phyloP scores from a whole-genome alignment of 2,888 invertebrate species.

The Zygogramma bicolorata region DNA sequence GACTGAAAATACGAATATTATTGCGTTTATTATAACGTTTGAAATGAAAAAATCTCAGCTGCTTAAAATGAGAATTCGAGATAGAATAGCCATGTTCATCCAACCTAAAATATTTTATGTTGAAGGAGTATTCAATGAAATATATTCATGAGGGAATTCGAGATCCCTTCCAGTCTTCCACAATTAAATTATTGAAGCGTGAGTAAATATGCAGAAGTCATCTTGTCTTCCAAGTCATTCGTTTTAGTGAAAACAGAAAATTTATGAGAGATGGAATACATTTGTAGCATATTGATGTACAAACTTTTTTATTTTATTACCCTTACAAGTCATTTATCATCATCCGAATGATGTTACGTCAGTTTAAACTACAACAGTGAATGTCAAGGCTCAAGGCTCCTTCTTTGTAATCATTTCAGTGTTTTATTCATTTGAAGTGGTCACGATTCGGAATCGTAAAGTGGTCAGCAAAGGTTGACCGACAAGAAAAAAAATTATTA shows the following conservation, averaged over 20 bases:
- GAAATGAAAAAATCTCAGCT: no score
- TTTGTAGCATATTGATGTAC: background rate
- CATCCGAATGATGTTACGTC: background rate
- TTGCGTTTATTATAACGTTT: no score
- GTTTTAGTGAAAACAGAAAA: conserved; percentile 51
- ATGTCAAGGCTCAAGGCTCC: no score
- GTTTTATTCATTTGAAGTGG: no score
- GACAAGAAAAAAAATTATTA: no score
- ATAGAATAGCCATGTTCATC: background rate
- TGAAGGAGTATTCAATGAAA: background rate
- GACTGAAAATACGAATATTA: no score
- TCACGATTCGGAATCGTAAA: no score
- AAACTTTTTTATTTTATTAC: background rate
- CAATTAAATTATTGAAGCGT: conserved; percentile 54
- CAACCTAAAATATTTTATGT: background rate
- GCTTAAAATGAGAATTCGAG: background rate
- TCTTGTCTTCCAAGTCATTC: conserved; percentile 52
- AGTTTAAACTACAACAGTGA: no score
- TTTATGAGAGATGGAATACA: conserved; percentile 19
- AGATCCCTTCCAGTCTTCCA: conserved; percentile 12
- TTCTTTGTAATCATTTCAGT: no score
- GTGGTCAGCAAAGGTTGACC: no score
- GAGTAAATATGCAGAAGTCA: conserved; percentile 46
- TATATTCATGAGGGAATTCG: background rate
- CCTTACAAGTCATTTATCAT: background rate